These are phyloP conservation scores for Serinus canaria DNA, from an alignment of 2,113 vertebrate genomes.

Conservation along the genomic window DNA sequence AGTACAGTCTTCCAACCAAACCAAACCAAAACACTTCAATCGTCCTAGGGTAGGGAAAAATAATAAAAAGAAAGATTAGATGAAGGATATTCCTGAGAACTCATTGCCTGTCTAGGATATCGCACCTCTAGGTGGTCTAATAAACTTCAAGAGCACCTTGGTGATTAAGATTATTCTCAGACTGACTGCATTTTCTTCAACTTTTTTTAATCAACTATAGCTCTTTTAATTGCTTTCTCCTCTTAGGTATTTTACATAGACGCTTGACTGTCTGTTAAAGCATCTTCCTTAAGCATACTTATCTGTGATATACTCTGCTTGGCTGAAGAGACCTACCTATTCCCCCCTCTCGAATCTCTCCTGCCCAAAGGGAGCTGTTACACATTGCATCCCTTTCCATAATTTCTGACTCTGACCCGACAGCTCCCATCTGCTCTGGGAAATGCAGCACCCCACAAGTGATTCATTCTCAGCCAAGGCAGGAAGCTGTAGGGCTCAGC, in stretches of 20 bases:
- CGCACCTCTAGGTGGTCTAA: constrained; percentile 54
- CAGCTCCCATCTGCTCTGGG: constrained; percentile 23
- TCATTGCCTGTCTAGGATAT: constrained; percentile 29
- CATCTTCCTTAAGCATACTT: neutral
- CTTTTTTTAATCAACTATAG: neutral
- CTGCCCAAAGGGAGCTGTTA: neutral
- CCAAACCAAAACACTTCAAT: constrained; percentile 28
- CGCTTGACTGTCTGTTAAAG: neutral
- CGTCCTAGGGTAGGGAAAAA: neutral
- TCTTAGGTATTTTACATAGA: constrained; percentile 13
- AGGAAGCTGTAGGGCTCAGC: neutral
- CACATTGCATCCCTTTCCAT: neutral
- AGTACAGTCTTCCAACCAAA: constrained; percentile 36
- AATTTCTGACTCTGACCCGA: neutral
- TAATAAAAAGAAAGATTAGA: constrained; percentile 50
- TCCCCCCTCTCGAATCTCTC: neutral
- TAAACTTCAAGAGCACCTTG: constrained; percentile 39
- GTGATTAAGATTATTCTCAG: constrained; percentile 2
- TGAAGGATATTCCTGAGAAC: constrained; percentile 41
- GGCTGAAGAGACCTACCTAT: neutral
- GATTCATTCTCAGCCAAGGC: neutral
- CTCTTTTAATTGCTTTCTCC: constrained; percentile 34
- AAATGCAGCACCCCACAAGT: neutral
- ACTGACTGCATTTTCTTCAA: neutral
- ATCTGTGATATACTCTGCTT: neutral